Evolutionary conservation across 2,113 vertebrate genomes (phyloP).

Genomic region (Chionomys nivalis): DNA sequence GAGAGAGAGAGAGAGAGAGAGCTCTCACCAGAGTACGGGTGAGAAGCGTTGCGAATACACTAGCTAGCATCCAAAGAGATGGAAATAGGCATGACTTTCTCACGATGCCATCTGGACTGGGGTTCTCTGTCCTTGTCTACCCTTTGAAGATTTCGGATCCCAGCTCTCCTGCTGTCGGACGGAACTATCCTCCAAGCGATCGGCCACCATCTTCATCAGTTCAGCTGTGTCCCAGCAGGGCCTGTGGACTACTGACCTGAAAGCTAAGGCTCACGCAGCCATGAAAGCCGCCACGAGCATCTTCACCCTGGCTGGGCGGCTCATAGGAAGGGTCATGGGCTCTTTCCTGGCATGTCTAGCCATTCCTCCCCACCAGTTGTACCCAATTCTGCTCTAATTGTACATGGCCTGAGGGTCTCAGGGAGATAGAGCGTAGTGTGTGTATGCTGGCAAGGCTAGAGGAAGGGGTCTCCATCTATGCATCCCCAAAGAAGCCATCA

Average conservation of each 20-base stretch:
- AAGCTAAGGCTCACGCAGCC: background rate
- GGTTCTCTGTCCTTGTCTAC: background rate
- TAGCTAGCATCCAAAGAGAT: background rate
- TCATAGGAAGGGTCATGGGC: background rate
- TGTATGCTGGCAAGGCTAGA: background rate
- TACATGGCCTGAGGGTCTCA: background rate
- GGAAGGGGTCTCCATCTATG: background rate
- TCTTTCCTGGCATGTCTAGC: background rate
- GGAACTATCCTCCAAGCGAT: background rate
- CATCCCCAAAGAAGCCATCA: background rate
- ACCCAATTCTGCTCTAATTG: background rate
- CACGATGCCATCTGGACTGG: background rate
- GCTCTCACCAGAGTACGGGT: no score
- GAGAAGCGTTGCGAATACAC: accelerated
- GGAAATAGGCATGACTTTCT: background rate
- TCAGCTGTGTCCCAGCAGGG: background rate
- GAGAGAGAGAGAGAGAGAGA: no score
- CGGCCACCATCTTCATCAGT: background rate
- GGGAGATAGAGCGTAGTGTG: background rate
- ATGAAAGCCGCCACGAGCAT: background rate
- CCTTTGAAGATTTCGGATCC: background rate
- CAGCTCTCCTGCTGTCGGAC: background rate
- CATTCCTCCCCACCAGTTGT: background rate
- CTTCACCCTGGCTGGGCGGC: background rate
- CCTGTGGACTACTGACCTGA: background rate